Conservation (phyloP, 2,797 vertebrate species). For the Microhierax caerulescens region DNA sequence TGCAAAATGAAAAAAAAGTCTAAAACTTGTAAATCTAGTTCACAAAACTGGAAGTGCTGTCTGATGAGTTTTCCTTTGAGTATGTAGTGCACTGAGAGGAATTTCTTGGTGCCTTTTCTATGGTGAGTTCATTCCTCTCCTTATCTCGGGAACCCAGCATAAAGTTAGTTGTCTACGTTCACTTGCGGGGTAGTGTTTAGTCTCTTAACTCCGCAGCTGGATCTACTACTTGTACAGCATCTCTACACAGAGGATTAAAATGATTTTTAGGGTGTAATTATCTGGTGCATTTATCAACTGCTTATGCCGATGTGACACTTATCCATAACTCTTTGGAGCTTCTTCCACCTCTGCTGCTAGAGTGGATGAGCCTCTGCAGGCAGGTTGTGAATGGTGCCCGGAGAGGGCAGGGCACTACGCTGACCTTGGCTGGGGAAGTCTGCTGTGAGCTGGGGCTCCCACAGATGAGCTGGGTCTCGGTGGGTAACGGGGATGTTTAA, state of each 20-base stretch:
- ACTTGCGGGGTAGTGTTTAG: not conserved
- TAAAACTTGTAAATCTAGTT: not conserved
- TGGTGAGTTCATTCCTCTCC: not conserved
- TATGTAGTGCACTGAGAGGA: not conserved
- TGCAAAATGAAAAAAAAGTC: not conserved
- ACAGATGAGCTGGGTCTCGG: accelerated
- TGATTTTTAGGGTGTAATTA: not conserved
- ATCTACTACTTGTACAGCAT: not conserved
- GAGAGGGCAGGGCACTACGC: not conserved
- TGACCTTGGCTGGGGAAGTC: not conserved
- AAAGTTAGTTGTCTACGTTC: not conserved
- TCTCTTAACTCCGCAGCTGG: not conserved
- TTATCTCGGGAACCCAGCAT: not conserved
- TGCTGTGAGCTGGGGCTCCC: accelerated
- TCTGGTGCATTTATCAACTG: not conserved
- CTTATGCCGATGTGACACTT: not conserved
- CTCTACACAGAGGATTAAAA: not conserved
- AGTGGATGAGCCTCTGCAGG: not conserved
- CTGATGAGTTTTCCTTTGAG: not conserved
- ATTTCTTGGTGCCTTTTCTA: not conserved
- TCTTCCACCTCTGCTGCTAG: not conserved
- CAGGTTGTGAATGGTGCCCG: accelerated
- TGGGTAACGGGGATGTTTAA: accelerated
- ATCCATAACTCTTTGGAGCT: accelerated
- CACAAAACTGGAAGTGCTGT: not conserved